These are phyloP conservation scores for Lanistes nyassanus DNA, from an alignment of 1,140 invertebrate genomes.

Conservation along the genomic window DNA sequence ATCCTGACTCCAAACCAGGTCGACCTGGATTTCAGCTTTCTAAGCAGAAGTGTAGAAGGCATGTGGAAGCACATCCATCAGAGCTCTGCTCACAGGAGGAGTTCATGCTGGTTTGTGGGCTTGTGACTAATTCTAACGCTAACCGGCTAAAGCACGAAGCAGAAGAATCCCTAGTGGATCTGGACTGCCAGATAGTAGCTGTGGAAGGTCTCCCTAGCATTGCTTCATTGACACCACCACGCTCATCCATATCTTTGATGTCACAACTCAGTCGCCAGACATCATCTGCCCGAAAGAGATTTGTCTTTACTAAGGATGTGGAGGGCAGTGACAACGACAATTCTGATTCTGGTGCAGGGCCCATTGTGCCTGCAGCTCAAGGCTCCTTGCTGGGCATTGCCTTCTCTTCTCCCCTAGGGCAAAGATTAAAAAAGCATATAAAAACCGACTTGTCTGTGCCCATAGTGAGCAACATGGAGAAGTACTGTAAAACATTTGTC, in stretches of 20 bases:
- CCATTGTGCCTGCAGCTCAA: constrained; percentile 24
- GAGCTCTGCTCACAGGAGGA: constrained; percentile 10
- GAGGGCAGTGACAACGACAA: constrained; percentile 40
- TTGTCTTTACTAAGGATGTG: constrained; percentile 35
- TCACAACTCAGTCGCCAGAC: constrained; percentile 51
- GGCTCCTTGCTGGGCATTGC: constrained; percentile 45
- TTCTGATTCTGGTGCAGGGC: constrained; percentile 23
- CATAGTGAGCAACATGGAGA: constrained; percentile 40
- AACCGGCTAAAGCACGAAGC: constrained; percentile 31
- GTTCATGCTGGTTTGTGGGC: constrained; percentile 24
- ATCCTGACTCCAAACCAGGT: too few relatives aligned
- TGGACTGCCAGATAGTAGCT: constrained; percentile 54
- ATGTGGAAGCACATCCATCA: background rate
- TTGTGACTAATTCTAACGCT: constrained; percentile 24
- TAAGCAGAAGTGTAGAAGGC: background rate
- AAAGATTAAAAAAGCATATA: constrained; percentile 48
- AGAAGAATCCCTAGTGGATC: constrained; percentile 36
- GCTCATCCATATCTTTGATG: constrained; percentile 44
- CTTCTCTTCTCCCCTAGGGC: constrained; percentile 47
- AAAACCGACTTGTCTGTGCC: constrained; percentile 40
- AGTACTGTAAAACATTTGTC: constrained; percentile 39
- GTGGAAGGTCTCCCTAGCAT: constrained; percentile 35
- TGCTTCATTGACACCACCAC: background rate
- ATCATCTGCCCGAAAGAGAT: constrained; percentile 26
- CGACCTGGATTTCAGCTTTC: too few relatives aligned